These are phyloP conservation scores for Simalia tracyae DNA, from an alignment of 2,797 vertebrate genomes.

Conservation along the genomic window DNA sequence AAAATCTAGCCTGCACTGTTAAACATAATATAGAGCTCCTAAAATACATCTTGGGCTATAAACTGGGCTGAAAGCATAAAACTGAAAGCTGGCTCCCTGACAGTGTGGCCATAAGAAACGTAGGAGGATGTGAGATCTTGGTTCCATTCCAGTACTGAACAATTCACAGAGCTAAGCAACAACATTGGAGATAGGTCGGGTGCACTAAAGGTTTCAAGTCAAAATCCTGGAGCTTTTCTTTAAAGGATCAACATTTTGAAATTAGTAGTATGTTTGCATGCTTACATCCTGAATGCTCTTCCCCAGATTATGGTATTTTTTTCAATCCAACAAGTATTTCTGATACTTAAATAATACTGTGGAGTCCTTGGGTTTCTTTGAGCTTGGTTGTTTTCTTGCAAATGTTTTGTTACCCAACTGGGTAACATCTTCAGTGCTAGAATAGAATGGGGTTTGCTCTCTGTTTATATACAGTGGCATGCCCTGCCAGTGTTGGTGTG, in stretches of 20 bases:
- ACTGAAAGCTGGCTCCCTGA: background rate
- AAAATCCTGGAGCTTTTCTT: background rate
- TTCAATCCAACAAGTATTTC: background rate
- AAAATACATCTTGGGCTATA: background rate
- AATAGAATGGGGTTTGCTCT: too few species aligned
- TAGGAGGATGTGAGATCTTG: background rate
- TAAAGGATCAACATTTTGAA: background rate
- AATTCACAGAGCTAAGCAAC: background rate
- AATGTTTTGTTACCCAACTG: too few species aligned
- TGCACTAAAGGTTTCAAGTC: background rate
- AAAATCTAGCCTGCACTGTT: constrained; percentile 15
- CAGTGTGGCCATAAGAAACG: background rate
- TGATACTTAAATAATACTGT: background rate
- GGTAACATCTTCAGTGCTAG: too few species aligned
- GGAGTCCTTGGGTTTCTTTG: too few species aligned
- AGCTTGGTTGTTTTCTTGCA: too few species aligned
- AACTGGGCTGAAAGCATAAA: background rate
- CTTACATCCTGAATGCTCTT: background rate
- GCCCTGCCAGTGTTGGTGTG: too few species aligned
- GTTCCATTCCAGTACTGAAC: background rate
- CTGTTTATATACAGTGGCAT: too few species aligned
- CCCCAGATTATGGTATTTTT: background rate
- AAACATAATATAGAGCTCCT: background rate
- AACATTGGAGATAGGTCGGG: background rate
- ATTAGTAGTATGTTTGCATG: background rate